phyloP scores from a whole-genome alignment of 1,140 invertebrate species.

The Heliconius hewitsoni region DNA sequence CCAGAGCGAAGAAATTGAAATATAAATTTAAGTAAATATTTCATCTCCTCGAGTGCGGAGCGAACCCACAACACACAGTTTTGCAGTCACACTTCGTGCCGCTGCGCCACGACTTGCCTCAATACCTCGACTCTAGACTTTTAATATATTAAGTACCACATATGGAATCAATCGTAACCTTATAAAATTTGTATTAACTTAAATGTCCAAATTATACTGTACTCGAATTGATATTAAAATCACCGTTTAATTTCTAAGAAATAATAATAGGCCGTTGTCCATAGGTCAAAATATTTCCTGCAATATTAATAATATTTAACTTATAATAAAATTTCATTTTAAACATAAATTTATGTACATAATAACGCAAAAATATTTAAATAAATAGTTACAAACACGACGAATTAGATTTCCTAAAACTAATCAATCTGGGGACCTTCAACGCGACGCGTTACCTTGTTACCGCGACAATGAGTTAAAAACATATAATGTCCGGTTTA shows the following conservation, averaged over 20 bases:
- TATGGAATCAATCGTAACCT: too few relatives aligned
- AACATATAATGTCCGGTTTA: slow-evolving; percentile 71
- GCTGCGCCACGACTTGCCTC: too few relatives aligned
- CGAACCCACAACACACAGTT: too few relatives aligned
- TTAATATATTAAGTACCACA: too few relatives aligned
- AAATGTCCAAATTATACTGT: background rate
- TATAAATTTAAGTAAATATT: too few relatives aligned
- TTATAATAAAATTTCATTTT: background rate
- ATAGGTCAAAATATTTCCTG: background rate
- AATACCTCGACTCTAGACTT: too few relatives aligned
- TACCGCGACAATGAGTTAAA: slow-evolving; percentile 54
- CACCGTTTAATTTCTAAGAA: background rate
- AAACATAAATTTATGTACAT: background rate
- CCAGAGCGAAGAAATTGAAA: too few relatives aligned
- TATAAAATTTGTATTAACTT: too few relatives aligned
- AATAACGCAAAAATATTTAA: background rate
- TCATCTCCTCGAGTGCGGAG: too few relatives aligned
- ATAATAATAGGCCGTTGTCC: background rate
- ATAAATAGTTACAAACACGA: background rate
- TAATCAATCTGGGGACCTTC: slow-evolving; percentile 47
- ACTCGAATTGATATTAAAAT: background rate
- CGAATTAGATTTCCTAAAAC: slow-evolving; percentile 12
- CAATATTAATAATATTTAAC: background rate
- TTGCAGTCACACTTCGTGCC: too few relatives aligned
- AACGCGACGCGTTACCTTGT: slow-evolving; percentile 61